phyloP scores from a whole-genome alignment of 2,888 invertebrate species.

The Orchestes rusci region DNA sequence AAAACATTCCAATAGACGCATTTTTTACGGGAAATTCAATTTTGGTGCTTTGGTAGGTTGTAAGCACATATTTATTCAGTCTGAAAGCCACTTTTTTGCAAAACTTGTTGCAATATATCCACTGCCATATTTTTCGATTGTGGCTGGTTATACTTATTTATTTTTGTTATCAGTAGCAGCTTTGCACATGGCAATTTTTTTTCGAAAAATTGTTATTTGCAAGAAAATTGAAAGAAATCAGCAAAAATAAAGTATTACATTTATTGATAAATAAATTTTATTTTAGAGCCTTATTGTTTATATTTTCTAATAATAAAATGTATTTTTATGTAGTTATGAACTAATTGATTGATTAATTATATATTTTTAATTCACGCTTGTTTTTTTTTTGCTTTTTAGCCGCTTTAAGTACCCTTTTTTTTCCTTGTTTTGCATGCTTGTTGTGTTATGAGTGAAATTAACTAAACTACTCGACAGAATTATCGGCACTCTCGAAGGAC shows the following conservation, averaged over 20 bases:
- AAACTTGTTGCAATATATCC: conserved; percentile 18
- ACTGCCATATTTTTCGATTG: conserved; percentile 14
- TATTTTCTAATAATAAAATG: conserved; percentile 36
- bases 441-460: conserved; percentile 21
- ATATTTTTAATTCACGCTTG: conserved; percentile 36
- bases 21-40: background rate
- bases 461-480: too few relatives aligned
- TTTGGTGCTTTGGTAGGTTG: background rate
- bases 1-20: conserved; percentile 14
- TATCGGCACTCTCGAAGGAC: too few relatives aligned
- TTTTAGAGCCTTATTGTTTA: conserved; percentile 40
- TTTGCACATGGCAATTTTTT: too few relatives aligned
- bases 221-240: too few relatives aligned
- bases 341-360: conserved; percentile 36
- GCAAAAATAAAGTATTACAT: conserved; percentile 26
- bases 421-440: conserved; percentile 3
- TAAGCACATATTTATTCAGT: too few relatives aligned
- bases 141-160: conserved; percentile 15
- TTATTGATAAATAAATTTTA: conserved; percentile 35
- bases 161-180: background rate
- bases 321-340: conserved; percentile 41
- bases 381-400: conserved; percentile 33
- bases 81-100: too few relatives aligned
- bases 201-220: too few relatives aligned
- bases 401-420: conserved; percentile 18